Conservation (phyloP, 2,888 invertebrate genomes). For the Scaptomyza caliginosa region DNA sequence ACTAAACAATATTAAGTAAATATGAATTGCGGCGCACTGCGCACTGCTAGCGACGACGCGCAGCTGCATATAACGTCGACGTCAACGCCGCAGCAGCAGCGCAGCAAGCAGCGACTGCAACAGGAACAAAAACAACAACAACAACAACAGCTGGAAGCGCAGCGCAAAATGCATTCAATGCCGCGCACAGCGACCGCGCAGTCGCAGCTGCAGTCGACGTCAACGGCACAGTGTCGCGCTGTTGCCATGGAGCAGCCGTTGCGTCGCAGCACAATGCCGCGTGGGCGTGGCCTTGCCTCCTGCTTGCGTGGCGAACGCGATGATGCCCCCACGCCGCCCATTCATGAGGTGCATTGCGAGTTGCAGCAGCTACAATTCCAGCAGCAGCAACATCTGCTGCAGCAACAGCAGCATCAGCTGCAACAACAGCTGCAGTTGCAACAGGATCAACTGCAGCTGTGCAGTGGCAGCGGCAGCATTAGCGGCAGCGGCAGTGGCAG, state of each 20-base stretch:
- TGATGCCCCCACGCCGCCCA: slow-evolving; percentile 76
- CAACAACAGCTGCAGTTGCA: slow-evolving; percentile 47
- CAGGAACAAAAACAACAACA: slow-evolving; percentile 28
- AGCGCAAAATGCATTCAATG: slow-evolving; percentile 68
- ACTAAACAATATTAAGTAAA: slow-evolving; percentile 25
- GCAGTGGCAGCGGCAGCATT: slow-evolving; percentile 33
- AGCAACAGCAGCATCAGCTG: slow-evolving; percentile 45
- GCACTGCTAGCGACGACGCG: slow-evolving; percentile 78
- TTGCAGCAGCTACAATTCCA: slow-evolving; percentile 71
- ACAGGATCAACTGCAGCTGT: slow-evolving; percentile 47
- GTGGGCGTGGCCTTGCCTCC: slow-evolving; percentile 83
- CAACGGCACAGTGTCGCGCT: slow-evolving; percentile 38
- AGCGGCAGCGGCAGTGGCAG: slow-evolving; percentile 38
- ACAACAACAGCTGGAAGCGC: slow-evolving; percentile 34
- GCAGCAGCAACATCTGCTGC: slow-evolving; percentile 57
- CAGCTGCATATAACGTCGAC: slow-evolving; percentile 47
- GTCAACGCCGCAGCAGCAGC: slow-evolving; percentile 33
- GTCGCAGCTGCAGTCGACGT: slow-evolving; percentile 24
- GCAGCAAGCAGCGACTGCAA: slow-evolving; percentile 31
- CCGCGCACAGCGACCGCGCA: slow-evolving; percentile 51
- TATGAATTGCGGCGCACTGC: slow-evolving; percentile 84
- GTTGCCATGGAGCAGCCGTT: slow-evolving; percentile 67
- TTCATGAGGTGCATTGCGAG: slow-evolving; percentile 65
- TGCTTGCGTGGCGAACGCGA: slow-evolving; percentile 84
- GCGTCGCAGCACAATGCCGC: slow-evolving; percentile 82